phyloP scores from a whole-genome alignment of 2,888 invertebrate species.

The Gastrophysa polygoni region DNA sequence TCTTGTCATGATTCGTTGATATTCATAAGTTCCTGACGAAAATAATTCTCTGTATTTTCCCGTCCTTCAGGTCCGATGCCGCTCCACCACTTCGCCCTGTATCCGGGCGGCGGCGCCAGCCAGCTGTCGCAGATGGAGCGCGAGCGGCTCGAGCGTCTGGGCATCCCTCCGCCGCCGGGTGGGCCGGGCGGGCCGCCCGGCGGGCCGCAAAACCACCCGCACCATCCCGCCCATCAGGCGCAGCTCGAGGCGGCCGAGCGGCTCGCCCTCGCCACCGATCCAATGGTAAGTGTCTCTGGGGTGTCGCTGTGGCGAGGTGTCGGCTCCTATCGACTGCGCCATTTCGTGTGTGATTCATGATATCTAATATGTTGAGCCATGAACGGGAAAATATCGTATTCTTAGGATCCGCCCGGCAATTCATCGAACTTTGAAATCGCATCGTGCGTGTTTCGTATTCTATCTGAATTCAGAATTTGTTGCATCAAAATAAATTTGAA shows the following conservation, averaged over 20 bases:
- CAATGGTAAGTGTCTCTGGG: constrained; percentile 69
- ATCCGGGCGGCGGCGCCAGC: constrained; percentile 73
- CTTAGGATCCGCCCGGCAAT: no score
- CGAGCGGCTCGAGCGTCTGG: constrained; percentile 83
- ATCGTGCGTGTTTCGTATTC: no score
- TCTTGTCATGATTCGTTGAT: no score
- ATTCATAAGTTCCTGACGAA: no score
- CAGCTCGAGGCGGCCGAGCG: constrained; percentile 79
- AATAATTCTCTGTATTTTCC: not conserved
- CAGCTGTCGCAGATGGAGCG: constrained; percentile 81
- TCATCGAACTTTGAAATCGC: no score
- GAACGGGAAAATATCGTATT: no score
- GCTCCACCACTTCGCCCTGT: constrained; percentile 74
- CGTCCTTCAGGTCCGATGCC: constrained; percentile 59
- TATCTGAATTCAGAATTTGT: no score
- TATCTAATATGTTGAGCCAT: no score
- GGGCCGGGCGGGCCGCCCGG: constrained; percentile 63
- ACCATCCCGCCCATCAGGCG: constrained; percentile 63
- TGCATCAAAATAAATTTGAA: no score
- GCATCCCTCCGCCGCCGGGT: constrained; percentile 70
- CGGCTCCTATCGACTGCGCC: no score
- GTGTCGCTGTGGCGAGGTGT: no score
- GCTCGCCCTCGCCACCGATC: constrained; percentile 84
- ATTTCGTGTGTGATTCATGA: no score
- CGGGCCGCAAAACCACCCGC: constrained; percentile 62